Evolutionary conservation across 2,888 invertebrate genomes (phyloP).

Genomic region (Thumatha senex): DNA sequence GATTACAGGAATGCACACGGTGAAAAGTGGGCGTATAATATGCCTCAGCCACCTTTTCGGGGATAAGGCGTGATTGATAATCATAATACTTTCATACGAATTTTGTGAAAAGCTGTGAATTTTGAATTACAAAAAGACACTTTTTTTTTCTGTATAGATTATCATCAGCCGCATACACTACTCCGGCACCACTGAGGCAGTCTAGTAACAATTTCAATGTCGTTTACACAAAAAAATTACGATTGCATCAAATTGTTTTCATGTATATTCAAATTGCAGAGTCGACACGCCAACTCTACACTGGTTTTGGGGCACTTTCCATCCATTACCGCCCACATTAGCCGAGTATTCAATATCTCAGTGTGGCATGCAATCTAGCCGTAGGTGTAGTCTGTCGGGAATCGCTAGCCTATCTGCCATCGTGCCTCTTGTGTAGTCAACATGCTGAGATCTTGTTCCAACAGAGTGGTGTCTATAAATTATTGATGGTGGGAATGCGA

Average conservation of each 20-base stretch:
- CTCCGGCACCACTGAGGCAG: neutral
- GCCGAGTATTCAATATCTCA: slow-evolving; percentile 60
- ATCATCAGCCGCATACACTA: too few relatives aligned
- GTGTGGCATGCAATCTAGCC: slow-evolving; percentile 62
- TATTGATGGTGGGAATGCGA: slow-evolving; percentile 26
- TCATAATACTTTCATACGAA: too few relatives aligned
- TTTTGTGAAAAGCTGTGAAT: too few relatives aligned
- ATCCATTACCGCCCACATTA: slow-evolving; percentile 74
- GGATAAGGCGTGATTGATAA: too few relatives aligned
- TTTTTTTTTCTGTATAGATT: too few relatives aligned
- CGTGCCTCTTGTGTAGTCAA: slow-evolving; percentile 40
- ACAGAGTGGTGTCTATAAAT: slow-evolving; percentile 32
- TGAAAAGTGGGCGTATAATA: too few relatives aligned
- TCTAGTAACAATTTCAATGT: slow-evolving; percentile 17
- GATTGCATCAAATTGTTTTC: slow-evolving; percentile 34
- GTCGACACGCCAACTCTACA: slow-evolving; percentile 36
- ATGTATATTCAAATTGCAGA: slow-evolving; percentile 39
- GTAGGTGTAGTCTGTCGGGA: slow-evolving; percentile 52
- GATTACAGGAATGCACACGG: too few relatives aligned
- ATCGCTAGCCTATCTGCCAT: slow-evolving; percentile 54
- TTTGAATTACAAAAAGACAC: too few relatives aligned
- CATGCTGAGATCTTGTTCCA: slow-evolving; percentile 36
- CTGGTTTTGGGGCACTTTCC: slow-evolving; percentile 56
- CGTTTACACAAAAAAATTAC: slow-evolving; percentile 35
- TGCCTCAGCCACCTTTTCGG: too few relatives aligned